Percentiles rank a stretch among this genome's conserved stretches.
Evolutionary conservation across 2,797 vertebrate genomes (phyloP).

Genomic region (Percopsis omiscomaycus): DNA sequence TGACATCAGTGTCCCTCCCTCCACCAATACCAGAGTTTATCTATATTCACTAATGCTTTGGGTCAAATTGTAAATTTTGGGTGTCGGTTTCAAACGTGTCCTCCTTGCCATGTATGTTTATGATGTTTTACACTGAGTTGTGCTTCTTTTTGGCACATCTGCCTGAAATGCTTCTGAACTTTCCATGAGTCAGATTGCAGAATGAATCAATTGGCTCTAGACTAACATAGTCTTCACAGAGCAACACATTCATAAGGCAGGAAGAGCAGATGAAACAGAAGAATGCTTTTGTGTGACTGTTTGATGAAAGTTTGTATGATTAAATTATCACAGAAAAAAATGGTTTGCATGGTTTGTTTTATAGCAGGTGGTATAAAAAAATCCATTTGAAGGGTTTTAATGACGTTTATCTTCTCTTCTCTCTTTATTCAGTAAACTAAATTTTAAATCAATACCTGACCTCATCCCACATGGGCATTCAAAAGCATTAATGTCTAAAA

Average conservation of each 20-base stretch:
- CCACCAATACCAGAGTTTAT: slow-evolving; percentile 20
- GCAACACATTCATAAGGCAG: slow-evolving; percentile 77
- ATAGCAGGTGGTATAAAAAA: background rate
- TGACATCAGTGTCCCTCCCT: slow-evolving; percentile 25
- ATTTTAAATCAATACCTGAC: too few relatives aligned
- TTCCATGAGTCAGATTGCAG: slow-evolving; percentile 71
- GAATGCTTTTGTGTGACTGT: slow-evolving; percentile 85
- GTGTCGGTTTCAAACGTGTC: slow-evolving; percentile 13
- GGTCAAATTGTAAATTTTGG: slow-evolving; percentile 22
- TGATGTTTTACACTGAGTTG: slow-evolving; percentile 59
- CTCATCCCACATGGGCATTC: too few relatives aligned
- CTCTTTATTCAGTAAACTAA: too few relatives aligned
- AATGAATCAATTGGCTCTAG: slow-evolving; percentile 77
- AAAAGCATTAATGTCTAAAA: too few relatives aligned
- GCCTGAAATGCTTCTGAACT: slow-evolving; percentile 34
- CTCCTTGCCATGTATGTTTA: slow-evolving; percentile 39
- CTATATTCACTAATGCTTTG: background rate
- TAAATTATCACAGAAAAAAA: slow-evolving; percentile 90
- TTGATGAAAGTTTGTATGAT: slow-evolving; percentile 96
- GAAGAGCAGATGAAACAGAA: slow-evolving; percentile 68
- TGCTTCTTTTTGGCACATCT: slow-evolving; percentile 63
- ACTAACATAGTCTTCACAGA: slow-evolving; percentile 59
- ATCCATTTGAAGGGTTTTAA: background rate
- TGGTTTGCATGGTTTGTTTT: slow-evolving; percentile 52
- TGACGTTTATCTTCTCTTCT: background rate